Conservation (phyloP, 2,888 invertebrate genomes). For the Eristalis pertinax region DNA sequence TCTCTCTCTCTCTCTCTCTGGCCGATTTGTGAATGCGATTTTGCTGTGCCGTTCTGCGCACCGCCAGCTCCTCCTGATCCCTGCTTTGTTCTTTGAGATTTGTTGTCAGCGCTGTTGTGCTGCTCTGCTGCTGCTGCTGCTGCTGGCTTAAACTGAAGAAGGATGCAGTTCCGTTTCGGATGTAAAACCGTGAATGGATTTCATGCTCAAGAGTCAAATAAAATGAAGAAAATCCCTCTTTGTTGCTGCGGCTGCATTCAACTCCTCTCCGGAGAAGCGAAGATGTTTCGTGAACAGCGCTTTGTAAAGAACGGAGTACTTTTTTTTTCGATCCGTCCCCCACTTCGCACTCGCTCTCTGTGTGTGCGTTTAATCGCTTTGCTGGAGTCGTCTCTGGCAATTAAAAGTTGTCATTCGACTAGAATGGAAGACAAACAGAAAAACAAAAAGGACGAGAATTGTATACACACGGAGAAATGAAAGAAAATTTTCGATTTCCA, state of each 20-base stretch:
- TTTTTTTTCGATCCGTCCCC: background rate
- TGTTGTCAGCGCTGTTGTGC: constrained; percentile 15
- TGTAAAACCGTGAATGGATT: constrained; percentile 65
- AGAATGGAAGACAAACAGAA: constrained; percentile 42
- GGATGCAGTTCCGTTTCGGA: constrained; percentile 63
- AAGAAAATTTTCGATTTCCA: constrained; percentile 35
- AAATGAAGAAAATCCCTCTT: constrained; percentile 44
- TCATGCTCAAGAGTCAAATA: constrained; percentile 59
- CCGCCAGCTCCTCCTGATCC: constrained; percentile 27
- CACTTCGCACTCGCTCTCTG: constrained; percentile 3
- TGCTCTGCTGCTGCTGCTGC: background rate
- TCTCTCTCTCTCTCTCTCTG: background rate
- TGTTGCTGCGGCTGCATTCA: constrained; percentile 16
- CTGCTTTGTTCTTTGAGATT: constrained; percentile 15
- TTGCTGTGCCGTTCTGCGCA: constrained; percentile 51
- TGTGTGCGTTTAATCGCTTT: constrained; percentile 21
- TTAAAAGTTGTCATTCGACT: constrained; percentile 58
- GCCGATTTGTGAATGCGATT: background rate
- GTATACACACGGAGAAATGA: constrained; percentile 15
- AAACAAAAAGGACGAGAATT: constrained; percentile 26
- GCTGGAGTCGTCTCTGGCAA: constrained; percentile 37
- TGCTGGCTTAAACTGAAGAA: constrained; percentile 45
- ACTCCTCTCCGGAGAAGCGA: constrained; percentile 15
- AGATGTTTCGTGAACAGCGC: constrained; percentile 11
- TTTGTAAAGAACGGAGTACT: background rate